Evolutionary conservation across 2,888 invertebrate species (phyloP), one percentile per base, ranked within the genome.

Genomic region (Scaptomyza polygonia): DNA sequence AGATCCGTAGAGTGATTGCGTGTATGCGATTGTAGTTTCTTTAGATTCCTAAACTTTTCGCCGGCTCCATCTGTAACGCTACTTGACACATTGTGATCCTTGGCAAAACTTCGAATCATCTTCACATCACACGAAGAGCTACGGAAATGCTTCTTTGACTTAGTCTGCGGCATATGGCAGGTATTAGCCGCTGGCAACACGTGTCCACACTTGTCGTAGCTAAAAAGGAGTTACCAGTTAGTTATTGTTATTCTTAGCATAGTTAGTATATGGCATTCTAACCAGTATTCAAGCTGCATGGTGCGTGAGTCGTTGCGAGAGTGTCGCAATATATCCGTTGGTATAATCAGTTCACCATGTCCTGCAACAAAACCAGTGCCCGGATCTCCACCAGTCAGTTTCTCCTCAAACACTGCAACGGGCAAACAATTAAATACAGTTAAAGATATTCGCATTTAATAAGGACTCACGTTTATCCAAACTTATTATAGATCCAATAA

Each of bases 401-500:
- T 94, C 88, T 96, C 96, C 87, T 96, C 96, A 89, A 96, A 96
- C 59, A 96, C 96, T 96, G 88, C 0, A 76, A 79, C 29, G 6
- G 8, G 95, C 87, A 1, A 67, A 7, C 8, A 0, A 9, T n/a
- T 47, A 1, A 18, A 1, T 14, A 16, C n/a, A 18, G 18, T 21
- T 8, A 14, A 34, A 43, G 5, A 11, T 47, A 27, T 14, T 18
- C 8, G 29, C 14, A 3, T 34, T 14, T 21, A 8, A 12, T 32
- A 21, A 18, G 0, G 39, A 93, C 94, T 93, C 91, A 96, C 96
- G 91, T 93, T 96, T 96, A 90, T 96, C 96, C 76, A 97, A 93
- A 88, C 96, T 96, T 84, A 96, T 96, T 85, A 96, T 96, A 53
- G 97, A 97, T 34, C 96, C 96, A 64, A 95, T 94, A 30, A 95